Evolutionary conservation across 1,140 invertebrate species (phyloP), one percentile per base, ranked within the genome.

Genomic region (Belonocnema kinseyi): DNA sequence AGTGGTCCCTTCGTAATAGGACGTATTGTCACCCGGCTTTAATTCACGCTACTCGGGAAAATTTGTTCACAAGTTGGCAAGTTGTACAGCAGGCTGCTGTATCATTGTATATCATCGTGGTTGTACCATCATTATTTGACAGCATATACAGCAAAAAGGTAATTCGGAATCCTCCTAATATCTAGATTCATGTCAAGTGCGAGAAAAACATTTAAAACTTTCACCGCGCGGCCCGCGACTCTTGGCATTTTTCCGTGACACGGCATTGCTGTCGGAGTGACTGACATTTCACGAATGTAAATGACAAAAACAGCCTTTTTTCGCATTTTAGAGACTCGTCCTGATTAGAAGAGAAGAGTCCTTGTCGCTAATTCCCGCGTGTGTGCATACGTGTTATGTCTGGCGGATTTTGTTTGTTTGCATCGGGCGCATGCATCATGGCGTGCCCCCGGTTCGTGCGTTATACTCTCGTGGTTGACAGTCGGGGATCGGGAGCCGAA

Each of bases 391-490:
- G 58, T 76, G 77, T 74, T 80, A 76, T 71, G 79, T 80, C 83
- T 86, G 78, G 79, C 85, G 80, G 79, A 21, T 77, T n/a, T 81
- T 84, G 83, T 83, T 87, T 87, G 82, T 86, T 87, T 83, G 85
- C 81, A 79, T 83, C 40, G 11, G 81, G 83, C 84, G 86, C 86
- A 87, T 87, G 86, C 86, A 87, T 87, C 86, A 89, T 88, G 87
- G 85, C 88, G 88, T 82, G 80, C 76, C 73, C 77, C 78, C 82
- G 80, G 82, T 82, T 79, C 74, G 71, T 40, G 71, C 71, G 21
- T 17, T 50, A 50, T 71, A 66, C 76, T 70, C 5, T 26, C 61
- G 75, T 46, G 61, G 21, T 52, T 21, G 58, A 46, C 17, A 19
- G 19, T 33, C 21, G 54, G 14, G 13, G 50, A 46, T 50, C 72